Percentiles rank a stretch among this genome's conserved stretches.
These are phyloP conservation scores for Teleogryllus occipitalis DNA, from an alignment of 1,140 invertebrate genomes.

Conservation along the genomic window DNA sequence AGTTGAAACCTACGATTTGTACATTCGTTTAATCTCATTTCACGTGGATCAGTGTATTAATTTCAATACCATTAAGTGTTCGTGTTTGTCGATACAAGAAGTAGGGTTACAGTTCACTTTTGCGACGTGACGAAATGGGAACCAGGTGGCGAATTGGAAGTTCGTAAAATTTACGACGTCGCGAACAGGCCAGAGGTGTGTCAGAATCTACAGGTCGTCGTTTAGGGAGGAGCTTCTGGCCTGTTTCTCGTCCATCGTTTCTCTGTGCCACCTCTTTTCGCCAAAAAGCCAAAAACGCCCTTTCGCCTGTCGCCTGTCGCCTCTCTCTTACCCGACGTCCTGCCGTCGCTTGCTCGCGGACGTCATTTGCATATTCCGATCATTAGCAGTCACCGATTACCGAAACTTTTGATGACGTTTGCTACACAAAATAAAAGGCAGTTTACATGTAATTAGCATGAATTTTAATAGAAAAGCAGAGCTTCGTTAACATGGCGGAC, in stretches of 20 bases:
- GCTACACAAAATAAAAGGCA: neutral
- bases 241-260: too few species aligned
- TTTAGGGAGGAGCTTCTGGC: too few species aligned
- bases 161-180: neutral
- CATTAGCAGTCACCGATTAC: neutral
- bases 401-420: neutral
- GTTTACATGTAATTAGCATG: constrained; percentile 1
- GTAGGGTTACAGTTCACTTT: neutral
- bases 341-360: neutral
- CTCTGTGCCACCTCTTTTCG: neutral
- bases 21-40: too few species aligned
- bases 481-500: neutral
- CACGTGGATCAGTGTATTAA: neutral
- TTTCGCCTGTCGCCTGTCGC: neutral
- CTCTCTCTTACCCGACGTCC: neutral
- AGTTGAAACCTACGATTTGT: too few species aligned
- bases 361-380: neutral
- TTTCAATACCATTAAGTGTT: neutral
- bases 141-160: neutral
- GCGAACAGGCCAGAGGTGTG: too few species aligned
- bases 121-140: neutral
- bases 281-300: neutral
- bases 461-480: neutral
- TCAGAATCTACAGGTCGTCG: too few species aligned
- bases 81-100: neutral